Evolutionary conservation across 2,888 invertebrate genomes (phyloP).

Genomic region (Alentia gelatinosa): DNA sequence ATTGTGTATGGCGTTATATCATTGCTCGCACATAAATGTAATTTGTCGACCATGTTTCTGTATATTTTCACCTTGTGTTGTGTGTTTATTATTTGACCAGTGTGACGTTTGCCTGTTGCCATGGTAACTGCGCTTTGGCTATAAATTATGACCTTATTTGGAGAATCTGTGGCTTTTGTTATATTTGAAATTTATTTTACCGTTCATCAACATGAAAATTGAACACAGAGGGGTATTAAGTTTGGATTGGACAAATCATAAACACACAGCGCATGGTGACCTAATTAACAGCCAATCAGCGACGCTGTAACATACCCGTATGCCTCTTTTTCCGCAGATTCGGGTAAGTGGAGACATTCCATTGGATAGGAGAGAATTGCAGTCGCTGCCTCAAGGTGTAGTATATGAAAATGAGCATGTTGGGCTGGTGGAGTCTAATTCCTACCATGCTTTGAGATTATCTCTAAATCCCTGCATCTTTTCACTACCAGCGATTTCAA

Average conservation of each 20-base stretch:
- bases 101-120: neutral
- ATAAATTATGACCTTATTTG: too few species aligned
- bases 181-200: too few species aligned
- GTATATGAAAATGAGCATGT: constrained; percentile 16
- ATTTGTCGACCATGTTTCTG: neutral
- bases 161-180: too few species aligned
- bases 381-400: neutral
- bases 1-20: too few species aligned
- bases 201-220: too few species aligned
- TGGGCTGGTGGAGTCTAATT: neutral
- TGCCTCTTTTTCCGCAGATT: constrained; percentile 25
- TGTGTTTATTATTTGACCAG: neutral
- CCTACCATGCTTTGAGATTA: too few species aligned
- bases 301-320: neutral
- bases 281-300: constrained; percentile 17
- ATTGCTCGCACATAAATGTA: too few species aligned
- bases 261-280: neutral
- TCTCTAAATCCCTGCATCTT: too few species aligned
- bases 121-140: neutral
- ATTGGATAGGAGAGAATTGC: constrained; percentile 24
- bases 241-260: neutral
- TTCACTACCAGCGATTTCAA: too few species aligned
- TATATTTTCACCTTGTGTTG: neutral
- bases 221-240: too few species aligned
- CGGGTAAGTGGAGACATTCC: constrained; percentile 38